phyloP scores from a whole-genome alignment of 2,113 vertebrate species.

The Meleagris gallopavo region DNA sequence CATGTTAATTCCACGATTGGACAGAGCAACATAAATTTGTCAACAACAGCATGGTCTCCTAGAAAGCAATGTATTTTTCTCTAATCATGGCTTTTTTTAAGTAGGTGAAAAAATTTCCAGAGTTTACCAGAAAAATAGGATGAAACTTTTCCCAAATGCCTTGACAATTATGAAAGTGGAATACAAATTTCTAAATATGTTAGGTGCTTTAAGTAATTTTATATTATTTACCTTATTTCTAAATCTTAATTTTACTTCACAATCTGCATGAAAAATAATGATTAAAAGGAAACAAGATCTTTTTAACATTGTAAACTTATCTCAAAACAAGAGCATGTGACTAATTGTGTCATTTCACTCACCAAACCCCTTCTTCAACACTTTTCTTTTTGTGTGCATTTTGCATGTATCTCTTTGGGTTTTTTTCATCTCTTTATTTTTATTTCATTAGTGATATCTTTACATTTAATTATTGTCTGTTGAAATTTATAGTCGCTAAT shows the following conservation, averaged over 20 bases:
- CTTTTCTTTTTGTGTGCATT: not conserved
- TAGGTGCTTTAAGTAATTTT: not conserved
- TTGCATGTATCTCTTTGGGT: not conserved
- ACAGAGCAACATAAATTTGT: conserved; percentile 30
- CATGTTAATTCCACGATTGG: conserved; percentile 27
- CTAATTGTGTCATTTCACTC: not conserved
- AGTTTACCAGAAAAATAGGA: not conserved
- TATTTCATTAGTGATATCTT: not conserved
- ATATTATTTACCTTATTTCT: not conserved
- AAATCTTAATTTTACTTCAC: not conserved
- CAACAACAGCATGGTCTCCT: not conserved
- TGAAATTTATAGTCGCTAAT: not conserved
- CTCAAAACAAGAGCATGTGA: not conserved
- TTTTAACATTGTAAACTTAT: not conserved
- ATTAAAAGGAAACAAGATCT: not conserved
- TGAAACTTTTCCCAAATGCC: not conserved
- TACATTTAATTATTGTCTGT: not conserved
- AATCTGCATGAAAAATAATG: not conserved
- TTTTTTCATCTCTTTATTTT: not conserved
- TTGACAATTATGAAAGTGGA: not conserved
- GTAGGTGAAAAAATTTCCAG: not conserved
- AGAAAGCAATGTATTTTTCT: not conserved
- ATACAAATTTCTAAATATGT: not conserved
- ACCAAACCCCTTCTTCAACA: not conserved
- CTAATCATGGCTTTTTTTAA: conserved; percentile 6